A percentile compares a stretch with the other conserved stretches of the same genome.
phyloP scores from a whole-genome alignment of 2,113 vertebrate genomes.

The Lophius piscatorius region DNA sequence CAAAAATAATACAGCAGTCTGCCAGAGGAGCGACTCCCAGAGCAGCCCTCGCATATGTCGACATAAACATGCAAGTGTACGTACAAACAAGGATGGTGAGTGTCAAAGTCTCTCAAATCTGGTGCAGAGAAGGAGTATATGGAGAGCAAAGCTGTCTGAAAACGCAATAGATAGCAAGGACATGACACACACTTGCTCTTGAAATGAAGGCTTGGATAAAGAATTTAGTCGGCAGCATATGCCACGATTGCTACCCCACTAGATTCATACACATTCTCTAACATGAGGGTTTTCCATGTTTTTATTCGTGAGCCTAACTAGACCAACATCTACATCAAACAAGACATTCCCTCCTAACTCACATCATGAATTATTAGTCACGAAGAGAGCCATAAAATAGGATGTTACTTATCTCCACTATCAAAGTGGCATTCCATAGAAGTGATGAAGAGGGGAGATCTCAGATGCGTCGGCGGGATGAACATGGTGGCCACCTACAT shows the following conservation, averaged over 20 bases:
- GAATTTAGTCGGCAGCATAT: conserved; percentile 2
- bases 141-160: neutral
- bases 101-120: conserved; percentile 14
- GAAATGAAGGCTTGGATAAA: conserved; percentile 26
- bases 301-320: conserved; percentile 36
- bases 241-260: conserved; percentile 11
- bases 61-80: conserved; percentile 25
- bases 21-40: conserved; percentile 56
- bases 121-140: conserved; percentile 1
- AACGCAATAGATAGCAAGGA: too few species aligned
- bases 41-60: conserved; percentile 24
- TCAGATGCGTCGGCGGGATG: conserved; percentile 57
- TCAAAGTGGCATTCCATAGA: conserved; percentile 59
- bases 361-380: conserved; percentile 56
- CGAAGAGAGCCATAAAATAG: conserved; percentile 56
- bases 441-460: conserved; percentile 60
- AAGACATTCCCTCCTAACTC: conserved; percentile 43
- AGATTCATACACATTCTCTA: conserved; percentile 9
- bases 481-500: conserved; percentile 77
- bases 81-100: conserved; percentile 15
- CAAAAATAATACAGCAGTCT: conserved; percentile 78
- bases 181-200: conserved; percentile 19
- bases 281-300: conserved; percentile 8
- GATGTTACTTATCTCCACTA: conserved; percentile 67
- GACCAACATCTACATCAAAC: conserved; percentile 17